phyloP scores from a whole-genome alignment of 2,888 invertebrate genomes.

The Xanthorhoe spadicearia region DNA sequence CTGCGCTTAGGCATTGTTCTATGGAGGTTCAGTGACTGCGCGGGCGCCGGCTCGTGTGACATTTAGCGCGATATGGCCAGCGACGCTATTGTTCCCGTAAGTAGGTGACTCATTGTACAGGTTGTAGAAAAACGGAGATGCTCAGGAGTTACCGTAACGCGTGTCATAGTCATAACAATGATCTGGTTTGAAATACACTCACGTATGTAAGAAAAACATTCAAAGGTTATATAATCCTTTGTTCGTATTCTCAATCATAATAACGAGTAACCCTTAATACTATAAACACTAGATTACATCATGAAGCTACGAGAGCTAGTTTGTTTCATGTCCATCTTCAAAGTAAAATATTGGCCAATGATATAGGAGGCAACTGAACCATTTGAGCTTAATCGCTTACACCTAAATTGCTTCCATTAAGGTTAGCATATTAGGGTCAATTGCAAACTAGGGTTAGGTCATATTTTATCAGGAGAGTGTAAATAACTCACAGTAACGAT shows the following conservation, averaged over 20 bases:
- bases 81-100: slow-evolving; percentile 63
- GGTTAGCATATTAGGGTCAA: not conserved
- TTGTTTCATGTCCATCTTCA: not conserved
- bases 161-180: slow-evolving; percentile 28
- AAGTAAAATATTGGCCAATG: not conserved
- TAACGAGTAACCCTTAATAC: not conserved
- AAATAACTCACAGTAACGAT: not conserved
- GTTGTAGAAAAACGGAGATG: slow-evolving; percentile 20
- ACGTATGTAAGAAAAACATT: slow-evolving; percentile 15
- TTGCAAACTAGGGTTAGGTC: not conserved
- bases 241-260: not conserved
- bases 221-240: not conserved
- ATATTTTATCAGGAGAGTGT: not conserved
- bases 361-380: slow-evolving; percentile 5
- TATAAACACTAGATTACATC: slow-evolving; percentile 1
- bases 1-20: slow-evolving; percentile 70
- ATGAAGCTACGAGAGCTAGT: not conserved
- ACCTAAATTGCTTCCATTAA: not conserved
- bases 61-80: slow-evolving; percentile 64
- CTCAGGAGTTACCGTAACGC: slow-evolving; percentile 27
- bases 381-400: not conserved
- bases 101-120: slow-evolving; percentile 54
- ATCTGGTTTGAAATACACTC: slow-evolving; percentile 33
- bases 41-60: slow-evolving; percentile 63
- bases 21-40: slow-evolving; percentile 72